phyloP scores from a whole-genome alignment of 2,797 vertebrate genomes.

The Erpetoichthys calabaricus region DNA sequence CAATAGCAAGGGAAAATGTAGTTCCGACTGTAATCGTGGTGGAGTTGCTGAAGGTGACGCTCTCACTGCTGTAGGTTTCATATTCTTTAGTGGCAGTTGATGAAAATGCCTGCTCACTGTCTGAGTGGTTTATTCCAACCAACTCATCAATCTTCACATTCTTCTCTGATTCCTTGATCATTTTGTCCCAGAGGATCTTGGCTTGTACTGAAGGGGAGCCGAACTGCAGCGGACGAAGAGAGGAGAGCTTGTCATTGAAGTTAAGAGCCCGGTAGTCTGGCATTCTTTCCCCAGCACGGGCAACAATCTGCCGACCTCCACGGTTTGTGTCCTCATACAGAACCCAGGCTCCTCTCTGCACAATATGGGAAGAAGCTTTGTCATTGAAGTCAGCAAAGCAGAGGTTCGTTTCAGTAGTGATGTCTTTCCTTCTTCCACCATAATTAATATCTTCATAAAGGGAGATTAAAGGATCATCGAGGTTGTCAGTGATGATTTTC shows the following conservation, averaged over 20 bases:
- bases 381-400: too few relatives aligned
- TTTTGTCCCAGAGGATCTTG: constrained; percentile 27
- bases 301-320: constrained; percentile 7
- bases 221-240: constrained; percentile 20
- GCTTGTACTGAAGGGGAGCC: constrained; percentile 22
- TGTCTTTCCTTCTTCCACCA: constrained; percentile 25
- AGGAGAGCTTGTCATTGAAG: constrained; percentile 29
- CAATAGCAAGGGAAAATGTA: constrained; percentile 23
- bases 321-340: too few relatives aligned
- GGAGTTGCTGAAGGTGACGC: constrained; percentile 33
- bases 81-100: constrained; percentile 30
- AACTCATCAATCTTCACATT: constrained; percentile 35
- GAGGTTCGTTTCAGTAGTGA: constrained; percentile 33
- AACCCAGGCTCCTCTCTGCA: constrained; percentile 13
- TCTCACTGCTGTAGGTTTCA: constrained; percentile 24
- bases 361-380: too few relatives aligned
- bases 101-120: constrained; percentile 20
- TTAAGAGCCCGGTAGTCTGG: too few relatives aligned
- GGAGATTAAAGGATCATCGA: constrained; percentile 32
- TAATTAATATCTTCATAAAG: constrained; percentile 29
- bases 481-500: constrained; percentile 28
- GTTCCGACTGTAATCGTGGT: constrained; percentile 28
- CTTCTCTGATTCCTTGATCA: constrained; percentile 24
- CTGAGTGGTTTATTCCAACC: constrained; percentile 26
- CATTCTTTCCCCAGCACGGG: too few relatives aligned